Evolutionary conservation across 2,113 vertebrate species (phyloP).

Genomic region (Ciconia maguari): DNA sequence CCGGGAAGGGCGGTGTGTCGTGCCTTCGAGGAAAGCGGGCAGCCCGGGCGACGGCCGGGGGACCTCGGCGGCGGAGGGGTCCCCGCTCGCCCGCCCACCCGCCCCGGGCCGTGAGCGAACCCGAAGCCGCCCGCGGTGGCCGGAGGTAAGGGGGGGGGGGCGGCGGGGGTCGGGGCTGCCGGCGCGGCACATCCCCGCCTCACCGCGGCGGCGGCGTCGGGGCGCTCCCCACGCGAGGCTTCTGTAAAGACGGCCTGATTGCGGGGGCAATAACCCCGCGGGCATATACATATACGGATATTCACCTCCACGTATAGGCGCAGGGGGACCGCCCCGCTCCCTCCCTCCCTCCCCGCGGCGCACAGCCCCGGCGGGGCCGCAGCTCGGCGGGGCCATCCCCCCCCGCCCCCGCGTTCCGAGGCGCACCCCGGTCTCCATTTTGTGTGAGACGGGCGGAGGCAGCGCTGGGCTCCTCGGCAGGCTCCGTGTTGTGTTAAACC

Average conservation of each 20-base stretch:
- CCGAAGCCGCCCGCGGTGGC: neutral
- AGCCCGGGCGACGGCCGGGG: neutral
- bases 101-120: neutral
- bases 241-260: neutral
- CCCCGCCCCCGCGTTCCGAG: neutral
- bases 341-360: too few species aligned
- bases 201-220: neutral
- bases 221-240: neutral
- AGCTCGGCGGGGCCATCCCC: neutral
- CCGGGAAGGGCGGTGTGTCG: neutral
- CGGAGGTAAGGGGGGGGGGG: neutral
- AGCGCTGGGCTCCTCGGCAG: neutral
- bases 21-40: constrained; percentile 6
- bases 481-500: constrained; percentile 24
- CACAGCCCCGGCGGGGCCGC: neutral
- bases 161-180: neutral
- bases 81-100: neutral
- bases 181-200: neutral
- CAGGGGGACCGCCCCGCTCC: neutral
- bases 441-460: neutral
- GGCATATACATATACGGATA: too few species aligned
- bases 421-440: neutral
- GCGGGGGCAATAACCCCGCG: neutral
- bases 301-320: neutral
- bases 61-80: neutral